Evolutionary conservation across 2,888 invertebrate species (phyloP), one percentile per base, ranked within the genome.

Genomic region (Melanostoma mellinum): DNA sequence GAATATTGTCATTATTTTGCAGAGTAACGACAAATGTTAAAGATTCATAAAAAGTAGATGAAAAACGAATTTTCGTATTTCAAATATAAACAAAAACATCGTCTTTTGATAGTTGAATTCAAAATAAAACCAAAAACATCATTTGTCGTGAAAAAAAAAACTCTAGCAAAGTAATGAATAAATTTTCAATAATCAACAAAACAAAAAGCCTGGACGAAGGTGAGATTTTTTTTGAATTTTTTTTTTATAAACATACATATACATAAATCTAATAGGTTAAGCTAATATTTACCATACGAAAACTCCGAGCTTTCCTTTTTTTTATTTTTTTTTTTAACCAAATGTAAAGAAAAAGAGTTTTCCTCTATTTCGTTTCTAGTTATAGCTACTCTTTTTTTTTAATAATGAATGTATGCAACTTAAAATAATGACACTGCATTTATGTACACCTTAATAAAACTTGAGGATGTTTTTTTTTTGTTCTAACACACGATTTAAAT

Each of bases 401-500:
- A 89, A 88, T 87, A 88, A 86, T 88, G 88, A 89, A 88, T 89
- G 88, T 88, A 88, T 90, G 86, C 89, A 89, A 88, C 89, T 79
- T 86, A 80, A 85, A 87, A 87, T 53, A 79, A 67, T 30, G 33
- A 68, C 65, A 85, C 67, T 71, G 67, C 58, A 74, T 79, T 75
- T 35, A 69, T 58, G 52, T 80, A 72, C 53, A 75, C 71, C 50
- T 42, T 48, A 52, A 75, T 55, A 32, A 63, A 63, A 60, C 8
- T 33, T 46, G 30, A 79, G 61, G 60, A 56, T 40, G 38, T 38
- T 58, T 38, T 46, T 56, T 74, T 35, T 75, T 46, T 76, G 71
- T 71, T 55, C 44, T 67, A 71, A 82, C 68, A 81, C 63, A 73
- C 38, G 33, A 77, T 38, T 40, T 78, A 30, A 53, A 68, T 46